These are phyloP conservation scores for Villa cingulata DNA, from an alignment of 2,888 invertebrate genomes.

Conservation along the genomic window DNA sequence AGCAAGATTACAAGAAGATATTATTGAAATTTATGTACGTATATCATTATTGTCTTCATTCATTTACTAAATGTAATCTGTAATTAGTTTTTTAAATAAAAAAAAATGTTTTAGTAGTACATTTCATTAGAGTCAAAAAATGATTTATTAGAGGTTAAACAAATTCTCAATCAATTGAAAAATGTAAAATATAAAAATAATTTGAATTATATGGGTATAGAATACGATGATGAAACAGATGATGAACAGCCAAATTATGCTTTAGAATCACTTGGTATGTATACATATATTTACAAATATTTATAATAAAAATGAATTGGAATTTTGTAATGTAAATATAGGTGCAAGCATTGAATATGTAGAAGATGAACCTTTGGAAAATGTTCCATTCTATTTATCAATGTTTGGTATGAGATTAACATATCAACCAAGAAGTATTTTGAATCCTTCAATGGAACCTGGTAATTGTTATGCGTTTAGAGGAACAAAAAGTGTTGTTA, in stretches of 20 bases:
- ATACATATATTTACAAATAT: too few species aligned
- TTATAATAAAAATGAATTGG: too few species aligned
- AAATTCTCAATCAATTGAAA: neutral
- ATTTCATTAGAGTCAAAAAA: too few species aligned
- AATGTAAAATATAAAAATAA: neutral
- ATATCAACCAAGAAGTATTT: constrained; percentile 23
- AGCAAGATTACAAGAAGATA: too few species aligned
- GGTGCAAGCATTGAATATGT: constrained; percentile 11
- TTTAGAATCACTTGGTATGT: constrained; percentile 44
- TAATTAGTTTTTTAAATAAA: too few species aligned
- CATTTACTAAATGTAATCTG: too few species aligned
- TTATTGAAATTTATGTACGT: too few species aligned
- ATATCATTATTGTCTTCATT: too few species aligned
- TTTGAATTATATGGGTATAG: too few species aligned
- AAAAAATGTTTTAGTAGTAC: too few species aligned
- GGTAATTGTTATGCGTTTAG: constrained; percentile 85
- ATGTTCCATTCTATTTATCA: neutral
- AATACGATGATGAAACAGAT: too few species aligned
- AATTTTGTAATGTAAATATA: too few species aligned
- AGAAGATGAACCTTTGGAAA: constrained; percentile 10
- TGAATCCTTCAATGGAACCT: constrained; percentile 44
- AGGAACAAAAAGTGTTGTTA: constrained; percentile 53
- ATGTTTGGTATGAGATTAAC: constrained; percentile 10
- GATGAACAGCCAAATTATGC: constrained; percentile 43
- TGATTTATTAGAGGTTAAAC: neutral